Evolutionary conservation across 2,113 vertebrate species (phyloP).

Genomic region (Acrocephalus arundinaceus): DNA sequence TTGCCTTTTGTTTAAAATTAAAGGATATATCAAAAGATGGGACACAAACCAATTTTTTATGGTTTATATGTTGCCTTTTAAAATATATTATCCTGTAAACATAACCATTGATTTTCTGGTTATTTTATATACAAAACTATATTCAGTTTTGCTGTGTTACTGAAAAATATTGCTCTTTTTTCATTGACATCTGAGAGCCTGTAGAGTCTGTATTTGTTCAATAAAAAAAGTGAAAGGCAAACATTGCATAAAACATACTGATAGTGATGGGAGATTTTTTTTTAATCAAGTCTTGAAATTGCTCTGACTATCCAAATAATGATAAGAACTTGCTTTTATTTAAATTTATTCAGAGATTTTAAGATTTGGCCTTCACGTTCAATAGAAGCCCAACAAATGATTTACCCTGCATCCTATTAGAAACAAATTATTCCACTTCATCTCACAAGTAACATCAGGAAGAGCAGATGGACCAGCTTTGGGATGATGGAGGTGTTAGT

Average conservation of each 20-base stretch:
- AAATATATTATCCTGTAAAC: background rate
- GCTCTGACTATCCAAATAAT: background rate
- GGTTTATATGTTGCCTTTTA: background rate
- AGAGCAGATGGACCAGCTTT: conserved; percentile 9
- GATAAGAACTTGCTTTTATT: background rate
- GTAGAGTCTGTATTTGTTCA: background rate
- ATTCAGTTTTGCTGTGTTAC: background rate
- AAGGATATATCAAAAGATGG: background rate
- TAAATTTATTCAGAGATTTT: conserved; percentile 21
- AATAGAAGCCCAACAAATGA: background rate
- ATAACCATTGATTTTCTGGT: background rate
- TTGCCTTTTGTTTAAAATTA: background rate
- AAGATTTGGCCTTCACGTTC: background rate
- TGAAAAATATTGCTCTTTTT: background rate
- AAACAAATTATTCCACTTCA: background rate
- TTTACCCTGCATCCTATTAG: background rate
- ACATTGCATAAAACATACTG: background rate
- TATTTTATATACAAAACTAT: background rate
- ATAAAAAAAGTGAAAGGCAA: background rate
- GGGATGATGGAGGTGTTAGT: background rate
- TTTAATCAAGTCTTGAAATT: background rate
- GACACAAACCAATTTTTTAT: background rate
- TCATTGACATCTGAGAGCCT: background rate
- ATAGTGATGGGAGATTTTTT: background rate
- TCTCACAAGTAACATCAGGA: conserved; percentile 1